phyloP scores from a whole-genome alignment of 1,140 invertebrate species.

The Thaumatotibia leucotreta region DNA sequence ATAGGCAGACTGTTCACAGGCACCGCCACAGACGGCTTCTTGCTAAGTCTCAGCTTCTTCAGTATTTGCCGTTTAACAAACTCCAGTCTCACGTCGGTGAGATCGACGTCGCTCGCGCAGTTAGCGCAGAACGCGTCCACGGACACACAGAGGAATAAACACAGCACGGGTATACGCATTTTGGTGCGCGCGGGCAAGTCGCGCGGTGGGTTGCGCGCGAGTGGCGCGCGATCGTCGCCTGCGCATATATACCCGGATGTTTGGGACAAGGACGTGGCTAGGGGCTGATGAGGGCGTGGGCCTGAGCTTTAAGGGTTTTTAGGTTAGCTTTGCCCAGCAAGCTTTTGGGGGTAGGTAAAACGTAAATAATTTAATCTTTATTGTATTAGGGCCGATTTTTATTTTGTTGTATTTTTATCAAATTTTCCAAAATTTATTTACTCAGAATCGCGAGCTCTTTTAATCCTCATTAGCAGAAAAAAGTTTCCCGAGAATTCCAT shows the following conservation, averaged over 20 bases:
- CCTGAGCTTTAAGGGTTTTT: neutral
- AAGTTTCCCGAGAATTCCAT: no score
- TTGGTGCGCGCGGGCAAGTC: neutral
- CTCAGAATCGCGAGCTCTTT: no score
- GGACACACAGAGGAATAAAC: slow-evolving; percentile 36
- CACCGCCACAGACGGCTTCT: slow-evolving; percentile 78
- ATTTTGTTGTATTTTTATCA: no score
- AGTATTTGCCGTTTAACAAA: slow-evolving; percentile 90
- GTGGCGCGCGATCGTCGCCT: neutral
- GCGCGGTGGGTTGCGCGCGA: neutral
- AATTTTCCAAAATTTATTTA: no score
- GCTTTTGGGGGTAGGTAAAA: no score
- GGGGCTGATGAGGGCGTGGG: neutral
- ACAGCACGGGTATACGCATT: slow-evolving; percentile 42
- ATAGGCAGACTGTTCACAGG: slow-evolving; percentile 80
- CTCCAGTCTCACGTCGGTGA: slow-evolving; percentile 80
- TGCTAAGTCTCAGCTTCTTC: slow-evolving; percentile 84
- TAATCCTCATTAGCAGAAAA: no score
- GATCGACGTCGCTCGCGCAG: slow-evolving; percentile 51
- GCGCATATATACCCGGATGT: slow-evolving; percentile 3
- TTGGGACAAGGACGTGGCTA: neutral
- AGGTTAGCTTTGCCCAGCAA: neutral
- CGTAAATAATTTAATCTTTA: no score
- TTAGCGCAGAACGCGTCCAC: slow-evolving; percentile 51
- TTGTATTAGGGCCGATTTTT: no score